phyloP scores from a whole-genome alignment of 2,888 invertebrate genomes.

The Andrena camellia region DNA sequence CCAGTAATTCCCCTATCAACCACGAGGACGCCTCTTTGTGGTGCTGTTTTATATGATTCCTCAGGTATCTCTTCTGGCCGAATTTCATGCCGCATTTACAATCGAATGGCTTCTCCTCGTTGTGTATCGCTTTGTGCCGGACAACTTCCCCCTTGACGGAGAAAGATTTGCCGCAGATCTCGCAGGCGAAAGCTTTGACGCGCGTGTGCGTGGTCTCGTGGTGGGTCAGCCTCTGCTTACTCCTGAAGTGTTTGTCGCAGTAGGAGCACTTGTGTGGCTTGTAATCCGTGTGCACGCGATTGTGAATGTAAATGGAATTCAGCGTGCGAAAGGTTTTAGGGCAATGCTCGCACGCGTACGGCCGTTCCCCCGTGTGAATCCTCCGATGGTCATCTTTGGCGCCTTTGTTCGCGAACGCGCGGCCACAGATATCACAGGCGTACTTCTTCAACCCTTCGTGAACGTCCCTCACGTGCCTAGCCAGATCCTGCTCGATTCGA shows the following conservation, averaged over 20 bases:
- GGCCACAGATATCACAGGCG: conserved; percentile 85
- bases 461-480: conserved; percentile 86
- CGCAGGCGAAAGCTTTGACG: conserved; percentile 84
- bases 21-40: conserved; percentile 56
- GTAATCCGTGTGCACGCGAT: conserved; percentile 83
- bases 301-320: conserved; percentile 86
- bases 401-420: conserved; percentile 85
- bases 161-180: conserved; percentile 86
- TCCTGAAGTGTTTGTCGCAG: conserved; percentile 84
- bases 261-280: conserved; percentile 85
- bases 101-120: conserved; percentile 82
- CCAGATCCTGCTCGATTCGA: conserved; percentile 83
- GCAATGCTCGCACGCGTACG: conserved; percentile 85
- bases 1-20: conserved; percentile 55
- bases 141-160: conserved; percentile 85
- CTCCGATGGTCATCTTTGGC: conserved; percentile 86
- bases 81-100: conserved; percentile 86
- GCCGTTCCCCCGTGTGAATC: conserved; percentile 83
- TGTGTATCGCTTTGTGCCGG: conserved; percentile 86
- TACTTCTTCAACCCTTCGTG: conserved; percentile 86
- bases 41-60: conserved; percentile 83
- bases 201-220: conserved; percentile 85
- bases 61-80: conserved; percentile 86
- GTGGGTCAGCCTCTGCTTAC: conserved; percentile 84
- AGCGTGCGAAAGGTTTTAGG: conserved; percentile 86